These are phyloP conservation scores for Protophormia terraenovae DNA, from an alignment of 2,888 invertebrate species.

Conservation along the genomic window DNA sequence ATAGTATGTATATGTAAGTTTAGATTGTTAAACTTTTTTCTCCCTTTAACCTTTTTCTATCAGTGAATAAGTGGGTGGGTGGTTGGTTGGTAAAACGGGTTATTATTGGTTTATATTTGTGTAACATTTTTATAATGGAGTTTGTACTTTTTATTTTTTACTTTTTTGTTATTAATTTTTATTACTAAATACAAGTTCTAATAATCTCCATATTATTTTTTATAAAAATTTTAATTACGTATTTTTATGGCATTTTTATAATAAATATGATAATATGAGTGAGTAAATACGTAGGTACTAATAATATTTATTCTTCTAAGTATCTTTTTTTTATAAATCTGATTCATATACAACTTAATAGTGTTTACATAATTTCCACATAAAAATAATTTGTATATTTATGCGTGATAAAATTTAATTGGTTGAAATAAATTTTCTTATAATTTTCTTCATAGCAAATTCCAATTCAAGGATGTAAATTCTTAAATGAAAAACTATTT, in stretches of 20 bases:
- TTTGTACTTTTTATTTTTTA: background rate
- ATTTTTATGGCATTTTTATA: background rate
- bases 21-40: slow-evolving; percentile 16
- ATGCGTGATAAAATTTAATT: too few species aligned
- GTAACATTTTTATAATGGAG: slow-evolving; percentile 51
- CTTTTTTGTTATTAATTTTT: background rate
- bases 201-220: background rate
- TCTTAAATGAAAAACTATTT: too few species aligned
- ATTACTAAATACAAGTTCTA: slow-evolving; percentile 4
- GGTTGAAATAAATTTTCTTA: too few species aligned
- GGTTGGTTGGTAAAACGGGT: slow-evolving; percentile 54
- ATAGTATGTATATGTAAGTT: background rate
- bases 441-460: too few species aligned
- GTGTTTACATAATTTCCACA: too few species aligned
- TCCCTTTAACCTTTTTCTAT: background rate
- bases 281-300: too few species aligned
- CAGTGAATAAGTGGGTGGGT: slow-evolving; percentile 25
- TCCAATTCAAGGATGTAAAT: too few species aligned
- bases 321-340: too few species aligned
- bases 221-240: background rate
- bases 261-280: background rate
- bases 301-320: too few species aligned
- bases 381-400: too few species aligned
- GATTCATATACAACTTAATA: too few species aligned
- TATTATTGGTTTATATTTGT: slow-evolving; percentile 64